These are phyloP conservation scores for Zaprionus ornatus DNA, from an alignment of 1,140 invertebrate genomes.

Conservation along the genomic window DNA sequence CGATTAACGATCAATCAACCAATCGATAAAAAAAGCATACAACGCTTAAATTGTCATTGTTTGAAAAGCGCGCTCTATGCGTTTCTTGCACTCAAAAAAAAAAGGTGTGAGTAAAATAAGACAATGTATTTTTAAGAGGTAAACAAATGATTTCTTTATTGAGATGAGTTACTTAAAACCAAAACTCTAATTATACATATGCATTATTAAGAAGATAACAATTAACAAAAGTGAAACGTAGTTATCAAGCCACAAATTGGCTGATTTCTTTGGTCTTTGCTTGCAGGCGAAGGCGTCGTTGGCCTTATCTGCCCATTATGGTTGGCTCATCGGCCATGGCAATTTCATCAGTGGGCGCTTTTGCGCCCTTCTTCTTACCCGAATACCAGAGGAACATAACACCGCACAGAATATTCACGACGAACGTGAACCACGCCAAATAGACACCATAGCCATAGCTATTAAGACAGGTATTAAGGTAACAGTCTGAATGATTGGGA, in stretches of 20 bases:
- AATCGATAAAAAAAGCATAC: neutral
- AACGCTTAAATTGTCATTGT: neutral
- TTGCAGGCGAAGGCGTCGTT: constrained; percentile 11
- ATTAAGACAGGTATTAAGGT: constrained; percentile 24
- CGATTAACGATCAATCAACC: neutral
- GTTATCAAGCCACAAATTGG: constrained; percentile 34
- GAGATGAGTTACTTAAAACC: constrained; percentile 43
- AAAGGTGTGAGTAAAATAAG: neutral
- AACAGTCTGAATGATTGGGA: neutral
- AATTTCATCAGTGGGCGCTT: constrained; percentile 90
- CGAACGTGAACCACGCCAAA: constrained; percentile 92
- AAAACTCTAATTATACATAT: constrained; percentile 50
- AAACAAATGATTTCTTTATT: constrained; percentile 60
- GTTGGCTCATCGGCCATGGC: constrained; percentile 93
- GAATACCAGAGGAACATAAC: constrained; percentile 91
- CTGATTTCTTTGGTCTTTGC: constrained; percentile 71
- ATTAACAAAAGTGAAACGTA: constrained; percentile 71
- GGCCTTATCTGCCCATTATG: constrained; percentile 90
- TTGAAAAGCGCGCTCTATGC: neutral
- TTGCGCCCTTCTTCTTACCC: constrained; percentile 92
- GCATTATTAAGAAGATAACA: constrained; percentile 67
- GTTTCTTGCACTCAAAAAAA: neutral
- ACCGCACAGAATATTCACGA: constrained; percentile 88
- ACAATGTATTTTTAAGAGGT: constrained; percentile 9
- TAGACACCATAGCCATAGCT: constrained; percentile 90